Evolutionary conservation across 2,113 vertebrate species (phyloP).

Genomic region (Vidua chalybeata): DNA sequence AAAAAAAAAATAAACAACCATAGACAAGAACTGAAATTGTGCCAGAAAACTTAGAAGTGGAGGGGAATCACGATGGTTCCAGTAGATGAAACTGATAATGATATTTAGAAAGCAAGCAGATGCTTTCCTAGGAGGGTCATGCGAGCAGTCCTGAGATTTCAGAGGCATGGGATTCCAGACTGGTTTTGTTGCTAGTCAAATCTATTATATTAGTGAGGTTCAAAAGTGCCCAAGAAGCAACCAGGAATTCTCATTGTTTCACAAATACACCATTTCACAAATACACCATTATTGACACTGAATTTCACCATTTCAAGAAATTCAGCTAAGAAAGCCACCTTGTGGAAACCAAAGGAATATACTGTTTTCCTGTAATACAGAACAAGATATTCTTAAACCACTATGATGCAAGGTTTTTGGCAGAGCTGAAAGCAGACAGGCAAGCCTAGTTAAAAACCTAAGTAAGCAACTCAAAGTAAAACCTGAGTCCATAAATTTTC

Average conservation of each 20-base stretch:
- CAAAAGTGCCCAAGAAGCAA: neutral
- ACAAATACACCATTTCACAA: neutral
- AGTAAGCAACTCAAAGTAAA: neutral
- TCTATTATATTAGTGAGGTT: neutral
- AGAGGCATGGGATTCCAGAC: neutral
- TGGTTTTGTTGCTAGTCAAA: neutral
- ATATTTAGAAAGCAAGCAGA: neutral
- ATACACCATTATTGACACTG: neutral
- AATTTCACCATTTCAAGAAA: neutral
- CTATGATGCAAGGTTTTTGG: neutral
- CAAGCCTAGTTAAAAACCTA: neutral
- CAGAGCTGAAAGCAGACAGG: neutral
- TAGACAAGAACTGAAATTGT: slow-evolving; percentile 24
- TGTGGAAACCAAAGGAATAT: neutral
- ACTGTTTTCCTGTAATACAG: neutral
- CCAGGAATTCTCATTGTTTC: neutral
- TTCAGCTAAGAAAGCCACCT: neutral
- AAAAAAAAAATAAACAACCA: slow-evolving; percentile 44
- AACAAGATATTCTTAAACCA: neutral
- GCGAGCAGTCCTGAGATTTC: neutral
- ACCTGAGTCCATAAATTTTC: neutral
- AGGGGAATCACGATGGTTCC: neutral
- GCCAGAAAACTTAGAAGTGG: neutral
- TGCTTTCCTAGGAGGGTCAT: neutral
- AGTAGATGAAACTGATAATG: neutral